A percentile compares a stretch with the other conserved stretches of the same genome.
Evolutionary conservation across 2,888 invertebrate species (phyloP).

Genomic region (Aromia moschata): DNA sequence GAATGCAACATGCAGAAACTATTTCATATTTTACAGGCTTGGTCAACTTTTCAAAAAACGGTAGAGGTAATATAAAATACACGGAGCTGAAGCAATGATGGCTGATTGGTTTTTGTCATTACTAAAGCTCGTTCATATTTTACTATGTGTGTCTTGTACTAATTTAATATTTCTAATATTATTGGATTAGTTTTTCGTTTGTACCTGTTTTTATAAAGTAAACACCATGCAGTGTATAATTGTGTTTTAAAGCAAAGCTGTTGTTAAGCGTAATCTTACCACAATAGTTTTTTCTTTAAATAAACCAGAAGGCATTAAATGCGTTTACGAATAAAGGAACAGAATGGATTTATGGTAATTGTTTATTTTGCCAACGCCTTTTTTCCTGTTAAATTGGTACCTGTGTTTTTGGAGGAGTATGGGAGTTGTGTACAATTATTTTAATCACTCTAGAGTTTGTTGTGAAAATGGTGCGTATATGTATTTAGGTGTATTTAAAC

Average conservation of each 20-base stretch:
- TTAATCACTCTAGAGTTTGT: not conserved
- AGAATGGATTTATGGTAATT: too few relatives aligned
- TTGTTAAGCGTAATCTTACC: too few relatives aligned
- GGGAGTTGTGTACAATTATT: too few relatives aligned
- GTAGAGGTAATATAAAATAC: not conserved
- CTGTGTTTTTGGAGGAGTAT: too few relatives aligned
- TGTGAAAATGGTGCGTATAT: not conserved
- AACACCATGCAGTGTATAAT: constrained; percentile 15
- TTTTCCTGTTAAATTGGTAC: too few relatives aligned
- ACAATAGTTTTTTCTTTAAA: too few relatives aligned
- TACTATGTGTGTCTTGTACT: not conserved
- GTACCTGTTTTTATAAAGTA: not conserved
- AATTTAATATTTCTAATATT: too few relatives aligned
- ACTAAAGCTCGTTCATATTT: constrained; percentile 3
- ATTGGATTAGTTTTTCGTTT: too few relatives aligned
- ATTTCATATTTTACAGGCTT: constrained; percentile 11
- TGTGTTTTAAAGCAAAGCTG: not conserved
- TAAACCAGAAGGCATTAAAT: too few relatives aligned
- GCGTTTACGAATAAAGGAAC: too few relatives aligned
- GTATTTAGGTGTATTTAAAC: constrained; percentile 22
- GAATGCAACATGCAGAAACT: constrained; percentile 17
- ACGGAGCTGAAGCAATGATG: constrained; percentile 3
- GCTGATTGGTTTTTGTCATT: not conserved
- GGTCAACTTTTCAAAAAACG: not conserved
- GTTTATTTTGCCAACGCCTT: too few relatives aligned